phyloP scores from a whole-genome alignment of 2,113 vertebrate genomes.

The Turdus rufiventris region DNA sequence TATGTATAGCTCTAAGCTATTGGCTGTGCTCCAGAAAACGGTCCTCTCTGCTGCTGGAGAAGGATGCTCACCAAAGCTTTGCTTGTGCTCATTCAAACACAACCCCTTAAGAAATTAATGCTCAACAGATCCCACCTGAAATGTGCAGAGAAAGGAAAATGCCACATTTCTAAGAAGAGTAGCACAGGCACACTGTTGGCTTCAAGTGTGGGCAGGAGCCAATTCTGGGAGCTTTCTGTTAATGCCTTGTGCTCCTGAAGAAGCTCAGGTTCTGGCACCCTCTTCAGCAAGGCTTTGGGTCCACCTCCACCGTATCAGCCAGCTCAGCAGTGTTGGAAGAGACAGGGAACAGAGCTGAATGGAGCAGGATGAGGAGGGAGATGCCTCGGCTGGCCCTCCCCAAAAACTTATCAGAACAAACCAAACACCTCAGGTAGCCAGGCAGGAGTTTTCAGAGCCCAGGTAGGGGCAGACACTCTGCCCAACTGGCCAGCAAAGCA shows the following conservation, averaged over 20 bases:
- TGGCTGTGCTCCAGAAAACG: neutral
- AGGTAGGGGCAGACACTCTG: accelerated
- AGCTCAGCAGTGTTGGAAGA: neutral
- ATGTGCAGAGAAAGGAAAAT: neutral
- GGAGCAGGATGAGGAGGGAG: neutral
- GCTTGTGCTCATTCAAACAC: neutral
- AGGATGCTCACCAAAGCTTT: neutral
- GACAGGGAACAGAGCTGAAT: neutral
- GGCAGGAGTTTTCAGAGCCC: neutral
- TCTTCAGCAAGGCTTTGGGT: neutral
- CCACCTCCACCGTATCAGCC: neutral
- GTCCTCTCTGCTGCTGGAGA: neutral
- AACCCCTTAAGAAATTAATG: neutral
- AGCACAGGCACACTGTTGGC: accelerated
- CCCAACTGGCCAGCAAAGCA: neutral
- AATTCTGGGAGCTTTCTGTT: neutral
- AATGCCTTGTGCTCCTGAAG: neutral
- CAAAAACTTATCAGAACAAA: neutral
- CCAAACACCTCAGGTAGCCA: neutral
- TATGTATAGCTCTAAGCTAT: conserved; percentile 24
- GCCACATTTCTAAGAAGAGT: neutral
- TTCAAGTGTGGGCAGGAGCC: neutral
- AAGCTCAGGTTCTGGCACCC: neutral
- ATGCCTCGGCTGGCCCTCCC: accelerated
- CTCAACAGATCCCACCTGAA: neutral